Evolutionary conservation across 2,113 vertebrate genomes (phyloP).

Genomic region (Leuciscus idus): DNA sequence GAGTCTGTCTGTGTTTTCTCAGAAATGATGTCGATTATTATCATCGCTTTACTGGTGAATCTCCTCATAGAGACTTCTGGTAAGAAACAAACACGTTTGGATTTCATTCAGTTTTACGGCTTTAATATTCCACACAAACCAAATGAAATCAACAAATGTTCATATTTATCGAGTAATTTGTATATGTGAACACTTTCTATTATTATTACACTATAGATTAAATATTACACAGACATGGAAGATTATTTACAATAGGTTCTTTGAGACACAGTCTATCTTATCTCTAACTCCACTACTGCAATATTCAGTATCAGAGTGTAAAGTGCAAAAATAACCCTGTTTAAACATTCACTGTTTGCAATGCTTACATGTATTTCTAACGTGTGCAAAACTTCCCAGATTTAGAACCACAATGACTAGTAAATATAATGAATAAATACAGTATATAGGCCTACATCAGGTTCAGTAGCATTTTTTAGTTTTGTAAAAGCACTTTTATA

Average conservation of each 20-base stretch:
- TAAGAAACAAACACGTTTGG: constrained; percentile 3
- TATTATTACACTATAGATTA: neutral
- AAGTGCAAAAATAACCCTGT: too few species aligned
- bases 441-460: too few species aligned
- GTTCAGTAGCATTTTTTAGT: too few species aligned
- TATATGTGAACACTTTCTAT: neutral
- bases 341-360: too few species aligned
- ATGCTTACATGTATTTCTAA: too few species aligned
- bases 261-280: too few species aligned
- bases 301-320: too few species aligned
- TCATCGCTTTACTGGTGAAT: neutral
- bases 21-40: neutral
- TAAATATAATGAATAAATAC: too few species aligned
- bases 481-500: too few species aligned
- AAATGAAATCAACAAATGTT: neutral
- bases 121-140: neutral
- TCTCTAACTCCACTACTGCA: too few species aligned
- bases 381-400: too few species aligned
- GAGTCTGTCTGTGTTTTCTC: neutral
- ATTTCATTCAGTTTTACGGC: neutral
- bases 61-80: neutral
- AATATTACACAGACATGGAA: neutral
- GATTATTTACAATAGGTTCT: neutral
- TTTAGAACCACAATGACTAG: too few species aligned
- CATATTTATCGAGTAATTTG: neutral